Evolutionary conservation across 2,113 vertebrate genomes (phyloP).

Genomic region (Eolophus roseicapilla): DNA sequence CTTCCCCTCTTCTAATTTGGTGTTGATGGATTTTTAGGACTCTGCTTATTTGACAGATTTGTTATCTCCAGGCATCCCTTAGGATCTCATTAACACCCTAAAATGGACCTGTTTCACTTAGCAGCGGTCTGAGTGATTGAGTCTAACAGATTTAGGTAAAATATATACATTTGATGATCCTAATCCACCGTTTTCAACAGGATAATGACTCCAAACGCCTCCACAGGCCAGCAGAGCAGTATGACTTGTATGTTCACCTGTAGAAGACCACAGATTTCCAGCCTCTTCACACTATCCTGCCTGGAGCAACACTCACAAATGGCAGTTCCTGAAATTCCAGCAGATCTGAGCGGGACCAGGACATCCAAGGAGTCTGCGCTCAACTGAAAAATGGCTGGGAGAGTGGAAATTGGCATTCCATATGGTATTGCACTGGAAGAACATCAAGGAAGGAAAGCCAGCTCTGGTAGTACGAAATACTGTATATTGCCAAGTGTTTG

Average conservation of each 20-base stretch:
- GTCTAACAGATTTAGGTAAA: neutral
- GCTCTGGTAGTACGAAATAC: accelerated
- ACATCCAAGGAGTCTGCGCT: too few species aligned
- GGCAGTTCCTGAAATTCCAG: neutral
- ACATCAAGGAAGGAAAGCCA: neutral
- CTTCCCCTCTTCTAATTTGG: neutral
- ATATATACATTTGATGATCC: accelerated
- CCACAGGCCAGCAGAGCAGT: neutral
- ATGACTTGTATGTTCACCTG: neutral
- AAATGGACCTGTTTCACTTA: neutral
- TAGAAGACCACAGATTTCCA: neutral
- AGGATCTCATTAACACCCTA: neutral
- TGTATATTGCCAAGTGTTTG: neutral
- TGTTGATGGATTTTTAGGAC: neutral
- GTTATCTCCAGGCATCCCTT: neutral
- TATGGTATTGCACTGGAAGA: neutral
- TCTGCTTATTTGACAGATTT: neutral
- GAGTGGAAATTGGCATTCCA: neutral
- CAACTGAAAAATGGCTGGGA: neutral
- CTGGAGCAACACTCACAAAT: neutral
- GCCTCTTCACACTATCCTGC: neutral
- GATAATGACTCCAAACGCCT: neutral
- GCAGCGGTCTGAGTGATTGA: neutral
- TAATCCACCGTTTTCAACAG: neutral
- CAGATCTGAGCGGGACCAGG: neutral